Evolutionary conservation across 2,888 invertebrate species (phyloP).

Genomic region (Sinotaia quadrata): DNA sequence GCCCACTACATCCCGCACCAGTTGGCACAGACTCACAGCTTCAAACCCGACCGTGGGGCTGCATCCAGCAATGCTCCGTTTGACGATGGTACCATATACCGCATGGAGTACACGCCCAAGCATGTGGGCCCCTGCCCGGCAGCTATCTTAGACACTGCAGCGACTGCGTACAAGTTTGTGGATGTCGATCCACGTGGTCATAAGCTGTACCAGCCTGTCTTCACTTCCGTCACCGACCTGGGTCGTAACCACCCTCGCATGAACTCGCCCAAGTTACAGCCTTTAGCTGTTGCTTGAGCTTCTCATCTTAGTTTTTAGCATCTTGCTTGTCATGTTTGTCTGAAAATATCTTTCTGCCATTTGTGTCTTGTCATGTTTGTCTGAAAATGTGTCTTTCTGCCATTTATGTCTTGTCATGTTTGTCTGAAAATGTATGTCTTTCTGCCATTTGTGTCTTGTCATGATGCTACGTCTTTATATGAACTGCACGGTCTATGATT

Average conservation of each 20-base stretch:
- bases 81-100: conserved; percentile 69
- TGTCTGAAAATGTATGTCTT: too few relatives aligned
- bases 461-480: too few relatives aligned
- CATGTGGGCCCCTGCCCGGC: conserved; percentile 64
- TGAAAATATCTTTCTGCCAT: too few relatives aligned
- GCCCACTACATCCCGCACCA: conserved; percentile 64
- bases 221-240: conserved; percentile 47
- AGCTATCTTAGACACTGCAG: conserved; percentile 57
- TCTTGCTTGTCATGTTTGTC: too few relatives aligned
- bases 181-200: conserved; percentile 65
- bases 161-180: conserved; percentile 51
- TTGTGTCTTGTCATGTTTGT: too few relatives aligned
- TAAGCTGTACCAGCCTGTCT: conserved; percentile 60
- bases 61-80: conserved; percentile 59
- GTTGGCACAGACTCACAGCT: conserved; percentile 46
- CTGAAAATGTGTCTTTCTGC: not conserved
- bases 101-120: conserved; percentile 66
- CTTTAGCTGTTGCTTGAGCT: not conserved
- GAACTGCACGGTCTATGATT: too few relatives aligned
- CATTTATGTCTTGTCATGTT: too few relatives aligned
- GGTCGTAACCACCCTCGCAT: too few relatives aligned
- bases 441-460: too few relatives aligned
- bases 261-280: too few relatives aligned
- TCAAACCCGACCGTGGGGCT: conserved; percentile 54
- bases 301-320: not conserved